phyloP scores from a whole-genome alignment of 2,797 vertebrate species.

The Pseudochromis fuscus region DNA sequence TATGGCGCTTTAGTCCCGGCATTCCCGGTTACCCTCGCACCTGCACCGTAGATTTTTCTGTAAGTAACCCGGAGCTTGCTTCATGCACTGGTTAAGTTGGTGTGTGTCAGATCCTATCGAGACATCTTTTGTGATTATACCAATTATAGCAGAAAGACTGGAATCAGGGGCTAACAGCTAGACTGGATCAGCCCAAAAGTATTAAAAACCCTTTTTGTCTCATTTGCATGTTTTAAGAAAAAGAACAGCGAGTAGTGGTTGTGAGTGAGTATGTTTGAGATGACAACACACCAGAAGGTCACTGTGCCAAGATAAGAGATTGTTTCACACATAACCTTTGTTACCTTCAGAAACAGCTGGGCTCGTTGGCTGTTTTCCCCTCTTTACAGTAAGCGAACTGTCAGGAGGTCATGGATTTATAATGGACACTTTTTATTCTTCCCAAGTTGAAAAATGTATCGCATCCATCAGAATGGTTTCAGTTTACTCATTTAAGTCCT shows the following conservation, averaged over 20 bases:
- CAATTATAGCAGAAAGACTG: neutral
- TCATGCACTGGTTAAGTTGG: neutral
- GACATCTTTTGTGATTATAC: neutral
- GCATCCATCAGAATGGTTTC: neutral
- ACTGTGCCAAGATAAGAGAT: too few species aligned
- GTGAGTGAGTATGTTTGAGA: neutral
- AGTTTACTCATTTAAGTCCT: too few species aligned
- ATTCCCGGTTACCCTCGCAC: slow-evolving; percentile 96
- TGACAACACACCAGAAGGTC: neutral
- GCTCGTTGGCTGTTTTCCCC: neutral
- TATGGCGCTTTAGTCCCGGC: slow-evolving; percentile 97
- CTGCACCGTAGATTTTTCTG: slow-evolving; percentile 97
- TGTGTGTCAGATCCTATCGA: neutral
- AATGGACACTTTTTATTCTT: too few species aligned
- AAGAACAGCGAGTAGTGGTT: neutral
- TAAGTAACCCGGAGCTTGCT: slow-evolving; percentile 74
- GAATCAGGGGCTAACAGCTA: neutral
- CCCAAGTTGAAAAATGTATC: too few species aligned
- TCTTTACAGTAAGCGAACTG: neutral
- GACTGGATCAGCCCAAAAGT: neutral
- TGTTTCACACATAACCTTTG: neutral
- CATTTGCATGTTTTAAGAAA: too few species aligned
- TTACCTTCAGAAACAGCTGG: neutral
- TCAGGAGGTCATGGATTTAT: neutral
- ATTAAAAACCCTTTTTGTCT: too few species aligned